Evolutionary conservation across 2,888 invertebrate genomes (phyloP).

Genomic region (Flabesymbios commensalis): DNA sequence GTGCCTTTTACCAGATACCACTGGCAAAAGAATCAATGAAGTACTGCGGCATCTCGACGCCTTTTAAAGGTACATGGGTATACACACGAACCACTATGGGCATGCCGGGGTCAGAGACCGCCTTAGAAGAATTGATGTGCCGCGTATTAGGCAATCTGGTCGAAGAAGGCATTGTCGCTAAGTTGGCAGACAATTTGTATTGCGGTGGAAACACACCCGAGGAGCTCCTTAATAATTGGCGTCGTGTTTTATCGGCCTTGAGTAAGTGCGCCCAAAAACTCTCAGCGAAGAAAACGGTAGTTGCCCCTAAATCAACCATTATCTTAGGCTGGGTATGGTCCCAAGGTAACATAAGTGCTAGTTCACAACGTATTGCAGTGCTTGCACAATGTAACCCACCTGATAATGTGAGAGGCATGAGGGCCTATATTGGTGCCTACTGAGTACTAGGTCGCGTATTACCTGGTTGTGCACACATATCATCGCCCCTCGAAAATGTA

Average conservation of each 20-base stretch:
- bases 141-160: neutral
- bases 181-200: constrained; percentile 1
- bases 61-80: neutral
- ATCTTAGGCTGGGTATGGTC: constrained; percentile 2
- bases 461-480: neutral
- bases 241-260: neutral
- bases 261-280: neutral
- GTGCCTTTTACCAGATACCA: neutral
- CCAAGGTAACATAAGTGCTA: neutral
- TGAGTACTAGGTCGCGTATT: neutral
- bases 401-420: neutral
- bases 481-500: neutral
- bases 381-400: neutral
- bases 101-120: neutral
- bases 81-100: neutral
- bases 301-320: neutral
- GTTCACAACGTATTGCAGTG: neutral
- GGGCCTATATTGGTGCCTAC: neutral
- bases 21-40: neutral
- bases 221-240: neutral
- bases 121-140: neutral
- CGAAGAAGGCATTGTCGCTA: neutral
- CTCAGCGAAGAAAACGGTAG: neutral
- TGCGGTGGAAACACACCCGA: neutral
- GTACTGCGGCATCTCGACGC: neutral